Percentiles rank a stretch among this genome's conserved stretches.
Evolutionary conservation across 2,888 invertebrate species (phyloP).

Genomic region (Hedychridium roseum): DNA sequence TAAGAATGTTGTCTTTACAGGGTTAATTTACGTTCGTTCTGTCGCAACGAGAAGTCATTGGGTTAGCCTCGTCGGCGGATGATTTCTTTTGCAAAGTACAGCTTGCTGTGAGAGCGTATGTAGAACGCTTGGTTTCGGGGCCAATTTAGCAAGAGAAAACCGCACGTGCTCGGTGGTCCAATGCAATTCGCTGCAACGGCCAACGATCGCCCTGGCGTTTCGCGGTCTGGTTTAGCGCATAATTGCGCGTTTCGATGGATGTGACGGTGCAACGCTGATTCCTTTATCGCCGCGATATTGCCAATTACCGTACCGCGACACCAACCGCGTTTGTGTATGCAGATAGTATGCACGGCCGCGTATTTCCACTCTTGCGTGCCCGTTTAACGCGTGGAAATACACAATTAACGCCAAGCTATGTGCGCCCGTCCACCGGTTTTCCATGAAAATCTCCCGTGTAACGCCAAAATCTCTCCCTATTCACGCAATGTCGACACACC

Average conservation of each 20-base stretch:
- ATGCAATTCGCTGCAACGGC: slow-evolving; percentile 29
- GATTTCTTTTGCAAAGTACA: too few species aligned
- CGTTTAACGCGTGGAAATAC: slow-evolving; percentile 38
- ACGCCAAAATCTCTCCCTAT: too few species aligned
- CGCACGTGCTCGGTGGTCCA: slow-evolving; percentile 44
- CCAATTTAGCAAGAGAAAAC: slow-evolving; percentile 40
- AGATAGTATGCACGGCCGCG: slow-evolving; percentile 22
- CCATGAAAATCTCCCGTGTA: too few species aligned
- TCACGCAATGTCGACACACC: too few species aligned
- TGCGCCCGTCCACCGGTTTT: too few species aligned
- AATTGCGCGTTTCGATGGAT: slow-evolving; percentile 49
- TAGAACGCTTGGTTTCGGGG: too few species aligned
- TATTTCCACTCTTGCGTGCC: slow-evolving; percentile 4
- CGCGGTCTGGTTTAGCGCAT: slow-evolving; percentile 54
- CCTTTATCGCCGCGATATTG: slow-evolving; percentile 55
- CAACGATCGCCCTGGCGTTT: slow-evolving; percentile 42
- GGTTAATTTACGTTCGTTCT: too few species aligned
- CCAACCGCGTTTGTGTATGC: slow-evolving; percentile 28
- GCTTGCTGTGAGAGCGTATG: too few species aligned
- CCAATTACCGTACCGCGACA: slow-evolving; percentile 49
- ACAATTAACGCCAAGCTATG: slow-evolving; percentile 28
- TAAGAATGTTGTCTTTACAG: too few species aligned
- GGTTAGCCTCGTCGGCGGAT: too few species aligned
- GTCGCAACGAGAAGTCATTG: too few species aligned
- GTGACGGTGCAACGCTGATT: slow-evolving; percentile 43